Base-by-base conservation (phyloP, 2,113 vertebrate genomes). In the Bujurquina vittata region DNA sequence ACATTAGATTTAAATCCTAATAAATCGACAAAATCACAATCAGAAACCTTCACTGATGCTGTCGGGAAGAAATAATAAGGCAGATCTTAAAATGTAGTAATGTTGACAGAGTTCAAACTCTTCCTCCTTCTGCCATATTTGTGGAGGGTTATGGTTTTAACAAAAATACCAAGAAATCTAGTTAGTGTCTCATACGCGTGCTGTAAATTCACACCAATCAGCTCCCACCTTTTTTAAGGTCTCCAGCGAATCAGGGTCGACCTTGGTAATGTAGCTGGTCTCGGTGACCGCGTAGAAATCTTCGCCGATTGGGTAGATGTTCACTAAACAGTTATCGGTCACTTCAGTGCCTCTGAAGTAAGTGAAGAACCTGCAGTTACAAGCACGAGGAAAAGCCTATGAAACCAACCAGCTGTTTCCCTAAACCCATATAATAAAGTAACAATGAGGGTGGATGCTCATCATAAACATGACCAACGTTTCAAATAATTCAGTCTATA, bases 201-300 rank as follows among this genome's bases (percentile, higher is more conserved):
- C 0, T 29, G 49, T 35, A 55, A 81, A 75, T 74, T 29, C 15
- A 55, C 79, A 54, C 65, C 15, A 33, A 77, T 69, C 80, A 31
- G 22, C 69, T 43, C 74, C 58, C 35, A 98, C 98, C 98, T 98
- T 98, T 89, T 98, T 95, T 72, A 99, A 92, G 1, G 98, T 99
- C 89, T 98, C 97, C 89, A 99, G 69, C 0, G 97, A 99, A 7
- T 99, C 97, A 0, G 98, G 97, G 84, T 99, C 96, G n/a, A 99
- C 95, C 77, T 96, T 99, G 12, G 98, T 99, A 80, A 99, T 96
- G 75, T 95, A 99, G 91, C 99, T 99, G 43, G 98, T 99, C 89
- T 99, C 98, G 0, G 98, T 99, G 63, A 97, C 97, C 3, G 98
- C 98, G 0, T 99, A 99, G 89, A 97, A 99, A 86, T 99, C 98